Evolutionary conservation across 2,888 invertebrate genomes (phyloP).

Genomic region (Lasioglossum figueresi): DNA sequence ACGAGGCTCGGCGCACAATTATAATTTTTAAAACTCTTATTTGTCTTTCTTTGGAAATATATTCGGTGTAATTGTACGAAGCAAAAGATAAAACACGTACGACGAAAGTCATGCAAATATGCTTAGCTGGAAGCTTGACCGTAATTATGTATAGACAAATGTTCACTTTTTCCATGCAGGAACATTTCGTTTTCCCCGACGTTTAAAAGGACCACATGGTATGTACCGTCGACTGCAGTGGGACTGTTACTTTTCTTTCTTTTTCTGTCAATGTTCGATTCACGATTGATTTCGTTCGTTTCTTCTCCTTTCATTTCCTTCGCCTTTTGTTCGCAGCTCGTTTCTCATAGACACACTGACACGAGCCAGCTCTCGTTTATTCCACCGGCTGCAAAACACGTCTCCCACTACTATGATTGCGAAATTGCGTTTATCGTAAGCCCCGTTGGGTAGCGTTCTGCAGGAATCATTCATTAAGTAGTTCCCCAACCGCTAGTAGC

Average conservation of each 20-base stretch:
- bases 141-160: not conserved
- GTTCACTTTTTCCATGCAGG: slow-evolving; percentile 45
- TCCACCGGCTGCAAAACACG: not conserved
- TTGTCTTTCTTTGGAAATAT: not conserved
- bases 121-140: not conserved
- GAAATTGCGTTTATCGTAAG: slow-evolving; percentile 7
- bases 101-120: not conserved
- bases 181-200: slow-evolving; percentile 28
- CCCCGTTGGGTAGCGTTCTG: not conserved
- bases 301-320: not conserved
- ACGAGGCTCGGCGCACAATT: not conserved
- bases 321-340: not conserved
- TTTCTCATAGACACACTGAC: slow-evolving; percentile 4
- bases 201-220: slow-evolving; percentile 44
- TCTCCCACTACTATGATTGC: slow-evolving; percentile 36
- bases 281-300: slow-evolving; percentile 11
- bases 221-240: slow-evolving; percentile 34
- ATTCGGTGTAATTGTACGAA: not conserved
- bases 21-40: not conserved
- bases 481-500: not conserved
- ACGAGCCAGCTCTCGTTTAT: not conserved
- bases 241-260: not conserved
- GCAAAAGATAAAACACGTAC: not conserved
- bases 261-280: not conserved
- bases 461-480: not conserved